A percentile compares a stretch with the other conserved stretches of the same genome.
These are phyloP conservation scores for Drosophila sucinea DNA, from an alignment of 1,140 invertebrate species.

Conservation along the genomic window DNA sequence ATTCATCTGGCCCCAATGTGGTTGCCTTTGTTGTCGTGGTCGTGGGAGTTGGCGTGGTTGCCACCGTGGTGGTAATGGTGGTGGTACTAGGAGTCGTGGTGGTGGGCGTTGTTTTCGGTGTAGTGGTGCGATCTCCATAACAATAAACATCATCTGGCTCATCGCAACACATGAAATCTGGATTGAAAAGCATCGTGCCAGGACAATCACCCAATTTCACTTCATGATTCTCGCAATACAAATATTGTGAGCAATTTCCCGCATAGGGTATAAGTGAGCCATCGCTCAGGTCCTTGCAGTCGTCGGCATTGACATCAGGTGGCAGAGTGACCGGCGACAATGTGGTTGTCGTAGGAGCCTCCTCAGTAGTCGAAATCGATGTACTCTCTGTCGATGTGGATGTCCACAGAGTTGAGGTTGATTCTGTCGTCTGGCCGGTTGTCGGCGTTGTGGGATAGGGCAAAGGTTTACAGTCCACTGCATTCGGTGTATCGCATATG, in stretches of 20 bases:
- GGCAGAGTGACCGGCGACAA: constrained; percentile 34
- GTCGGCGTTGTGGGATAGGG: constrained; percentile 46
- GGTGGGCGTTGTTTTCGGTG: constrained; percentile 25
- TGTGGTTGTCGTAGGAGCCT: constrained; percentile 38
- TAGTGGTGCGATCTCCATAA: constrained; percentile 62
- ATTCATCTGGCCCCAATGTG: constrained; percentile 47
- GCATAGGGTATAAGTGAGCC: constrained; percentile 48
- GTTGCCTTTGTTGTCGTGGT: constrained; percentile 32
- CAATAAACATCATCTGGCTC: constrained; percentile 50
- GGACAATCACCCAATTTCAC: constrained; percentile 49
- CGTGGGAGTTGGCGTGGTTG: background rate
- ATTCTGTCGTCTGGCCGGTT: constrained; percentile 6
- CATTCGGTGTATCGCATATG: constrained; percentile 66
- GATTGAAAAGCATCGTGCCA: constrained; percentile 53
- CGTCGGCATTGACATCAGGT: constrained; percentile 49
- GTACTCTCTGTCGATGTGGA: constrained; percentile 16
- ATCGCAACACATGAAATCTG: constrained; percentile 55
- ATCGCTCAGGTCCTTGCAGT: constrained; percentile 34
- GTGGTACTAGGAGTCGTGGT: constrained; percentile 20
- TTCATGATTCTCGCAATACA: constrained; percentile 46
- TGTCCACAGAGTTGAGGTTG: background rate
- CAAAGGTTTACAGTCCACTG: constrained; percentile 43
- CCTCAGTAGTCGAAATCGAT: constrained; percentile 15
- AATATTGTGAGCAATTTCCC: constrained; percentile 59
- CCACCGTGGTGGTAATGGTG: constrained; percentile 5